Evolutionary conservation across 2,113 vertebrate genomes (phyloP).

Genomic region (Neotoma lepida): DNA sequence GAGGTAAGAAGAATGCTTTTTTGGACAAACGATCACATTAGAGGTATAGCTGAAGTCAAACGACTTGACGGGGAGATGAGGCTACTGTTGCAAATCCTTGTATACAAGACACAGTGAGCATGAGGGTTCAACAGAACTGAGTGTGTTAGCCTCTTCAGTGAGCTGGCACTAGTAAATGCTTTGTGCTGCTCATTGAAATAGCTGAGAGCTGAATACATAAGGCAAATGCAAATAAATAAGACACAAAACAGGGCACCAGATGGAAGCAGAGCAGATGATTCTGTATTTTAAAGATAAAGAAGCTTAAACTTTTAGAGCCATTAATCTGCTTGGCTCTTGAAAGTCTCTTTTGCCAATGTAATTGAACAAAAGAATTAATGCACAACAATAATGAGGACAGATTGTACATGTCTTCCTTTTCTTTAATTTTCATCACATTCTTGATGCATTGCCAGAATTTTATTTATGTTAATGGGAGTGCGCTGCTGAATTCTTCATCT

Average conservation of each 20-base stretch:
- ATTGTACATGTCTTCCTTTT: constrained; percentile 48
- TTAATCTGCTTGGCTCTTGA: constrained; percentile 51
- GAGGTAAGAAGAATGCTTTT: not conserved
- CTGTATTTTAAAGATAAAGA: constrained; percentile 57
- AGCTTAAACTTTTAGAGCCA: constrained; percentile 53
- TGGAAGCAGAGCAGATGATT: not conserved
- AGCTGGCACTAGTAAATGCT: not conserved
- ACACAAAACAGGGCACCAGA: constrained; percentile 16
- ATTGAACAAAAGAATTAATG: constrained; percentile 53
- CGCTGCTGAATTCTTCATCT: not conserved
- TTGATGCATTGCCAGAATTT: constrained; percentile 24
- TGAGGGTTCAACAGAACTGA: not conserved
- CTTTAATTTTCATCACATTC: constrained; percentile 48
- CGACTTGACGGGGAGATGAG: not conserved
- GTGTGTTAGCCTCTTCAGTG: not conserved
- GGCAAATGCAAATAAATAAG: not conserved
- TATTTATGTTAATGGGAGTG: not conserved
- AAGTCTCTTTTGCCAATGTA: constrained; percentile 18
- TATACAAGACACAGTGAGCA: not conserved
- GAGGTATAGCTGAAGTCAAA: not conserved
- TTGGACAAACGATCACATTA: not conserved
- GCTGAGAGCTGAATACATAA: constrained; percentile 4
- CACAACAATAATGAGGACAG: not conserved
- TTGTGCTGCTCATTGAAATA: not conserved
- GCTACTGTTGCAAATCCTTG: not conserved